Evolutionary conservation across 1,140 invertebrate species (phyloP).

Genomic region (Liolophura sinensis): DNA sequence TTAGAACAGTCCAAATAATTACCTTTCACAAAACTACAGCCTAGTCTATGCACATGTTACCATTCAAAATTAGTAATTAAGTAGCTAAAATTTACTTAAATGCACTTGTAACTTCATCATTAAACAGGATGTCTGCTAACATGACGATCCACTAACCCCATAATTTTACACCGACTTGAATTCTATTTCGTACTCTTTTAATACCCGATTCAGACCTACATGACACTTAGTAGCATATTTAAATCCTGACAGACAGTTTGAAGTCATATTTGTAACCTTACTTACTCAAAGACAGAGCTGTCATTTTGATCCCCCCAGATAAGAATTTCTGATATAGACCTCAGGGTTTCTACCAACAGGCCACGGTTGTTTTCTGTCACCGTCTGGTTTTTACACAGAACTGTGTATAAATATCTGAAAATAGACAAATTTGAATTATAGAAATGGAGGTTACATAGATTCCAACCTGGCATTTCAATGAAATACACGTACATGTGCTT

Average conservation of each 20-base stretch:
- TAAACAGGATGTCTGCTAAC: no score
- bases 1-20: no score
- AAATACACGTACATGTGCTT: not conserved
- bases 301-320: slow-evolving; percentile 99
- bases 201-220: no score
- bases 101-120: no score
- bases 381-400: slow-evolving; percentile 94
- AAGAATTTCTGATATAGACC: slow-evolving; percentile 97
- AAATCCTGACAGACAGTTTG: no score
- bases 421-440: slow-evolving; percentile 29
- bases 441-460: slow-evolving; percentile 8
- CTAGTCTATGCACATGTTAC: no score
- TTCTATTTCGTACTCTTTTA: no score
- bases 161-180: not conserved
- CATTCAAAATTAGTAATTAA: no score
- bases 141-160: no score
- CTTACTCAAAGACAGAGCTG: slow-evolving; percentile 98
- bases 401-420: slow-evolving; percentile 85
- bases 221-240: no score
- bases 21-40: no score
- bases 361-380: slow-evolving; percentile 94
- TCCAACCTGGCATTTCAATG: not conserved
- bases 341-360: slow-evolving; percentile 93
- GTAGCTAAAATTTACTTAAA: no score
- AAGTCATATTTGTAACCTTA: slow-evolving; percentile 29